Evolutionary conservation across 2,113 vertebrate genomes (phyloP), one percentile per base, ranked within the genome.

Genomic region (Nerophis lumbriciformis): DNA sequence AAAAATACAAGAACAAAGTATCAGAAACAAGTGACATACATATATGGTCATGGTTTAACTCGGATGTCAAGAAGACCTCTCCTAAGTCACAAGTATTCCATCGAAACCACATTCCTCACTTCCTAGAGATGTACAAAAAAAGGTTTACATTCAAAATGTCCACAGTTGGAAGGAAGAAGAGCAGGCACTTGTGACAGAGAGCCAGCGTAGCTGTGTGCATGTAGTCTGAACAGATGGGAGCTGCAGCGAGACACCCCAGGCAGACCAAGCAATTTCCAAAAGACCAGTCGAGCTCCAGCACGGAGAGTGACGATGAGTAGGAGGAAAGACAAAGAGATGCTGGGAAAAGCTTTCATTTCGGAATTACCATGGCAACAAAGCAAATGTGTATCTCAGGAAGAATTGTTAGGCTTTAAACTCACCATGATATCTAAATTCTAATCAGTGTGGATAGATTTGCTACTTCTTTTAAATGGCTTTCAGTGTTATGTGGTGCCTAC

Each of bases 161-260:
- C 50, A 49, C n/a, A 68, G 75, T 42, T 6, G n/a, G 21, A 11
- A 45, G 10, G 28, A 69, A 56, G 48, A 11, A 2, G 37, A 53
- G 36, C 48, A 52, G 28, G 16, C n/a, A 51, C 50, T 60, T 76
- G 71, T 67, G 67, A 65, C 51, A 66, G 44, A 28, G 73, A 71
- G 58, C 65, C 63, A 62, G 66, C 51, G 19, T 58, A 67, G 70
- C 76, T 69, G 59, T 72, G 66, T 72, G 56, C 75, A 73, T 72
- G 72, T 71, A 75, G 76, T 78, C 54, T 45, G 71, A 82, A 69
- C 82, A 88, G 82, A 88, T 86, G 85, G 78, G 69, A 69, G 75
- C 68, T 76, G 71, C 73, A 78, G 70, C 70, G 70, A 72, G 72
- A 68, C 70, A 75, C 79, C 75, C 63, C 72, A 67, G 81, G 85